Evolutionary conservation across 2,113 vertebrate species (phyloP).

Genomic region (Pygoscelis antarcticus): DNA sequence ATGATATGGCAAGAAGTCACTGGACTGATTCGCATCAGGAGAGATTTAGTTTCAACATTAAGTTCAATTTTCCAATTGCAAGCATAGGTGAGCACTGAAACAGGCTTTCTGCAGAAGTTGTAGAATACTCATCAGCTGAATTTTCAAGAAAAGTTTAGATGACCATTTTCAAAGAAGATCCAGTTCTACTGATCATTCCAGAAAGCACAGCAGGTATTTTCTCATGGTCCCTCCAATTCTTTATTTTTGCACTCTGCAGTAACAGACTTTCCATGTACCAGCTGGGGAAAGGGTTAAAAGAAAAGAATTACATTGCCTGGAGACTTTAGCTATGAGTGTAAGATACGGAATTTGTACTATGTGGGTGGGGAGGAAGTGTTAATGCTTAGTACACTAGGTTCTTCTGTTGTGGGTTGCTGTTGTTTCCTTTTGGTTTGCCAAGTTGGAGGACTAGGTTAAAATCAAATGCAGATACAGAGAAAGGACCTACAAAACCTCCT

Average conservation of each 20-base stretch:
- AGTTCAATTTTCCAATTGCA: neutral
- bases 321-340: neutral
- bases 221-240: neutral
- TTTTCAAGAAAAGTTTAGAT: neutral
- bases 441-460: neutral
- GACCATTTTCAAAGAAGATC: neutral
- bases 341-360: neutral
- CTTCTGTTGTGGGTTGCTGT: neutral
- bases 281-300: neutral
- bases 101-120: neutral
- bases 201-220: neutral
- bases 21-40: neutral
- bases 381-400: neutral
- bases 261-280: neutral
- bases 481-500: neutral
- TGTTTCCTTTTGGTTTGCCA: neutral
- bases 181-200: neutral
- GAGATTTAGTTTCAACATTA: neutral
- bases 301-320: neutral
- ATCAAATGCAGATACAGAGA: neutral
- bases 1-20: rapidly evolving
- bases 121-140: neutral
- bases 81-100: neutral
- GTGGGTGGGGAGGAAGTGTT: neutral
- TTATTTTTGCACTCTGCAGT: neutral